Evolutionary conservation across 2,113 vertebrate species (phyloP).

Genomic region (Peromyscus maniculatus): DNA sequence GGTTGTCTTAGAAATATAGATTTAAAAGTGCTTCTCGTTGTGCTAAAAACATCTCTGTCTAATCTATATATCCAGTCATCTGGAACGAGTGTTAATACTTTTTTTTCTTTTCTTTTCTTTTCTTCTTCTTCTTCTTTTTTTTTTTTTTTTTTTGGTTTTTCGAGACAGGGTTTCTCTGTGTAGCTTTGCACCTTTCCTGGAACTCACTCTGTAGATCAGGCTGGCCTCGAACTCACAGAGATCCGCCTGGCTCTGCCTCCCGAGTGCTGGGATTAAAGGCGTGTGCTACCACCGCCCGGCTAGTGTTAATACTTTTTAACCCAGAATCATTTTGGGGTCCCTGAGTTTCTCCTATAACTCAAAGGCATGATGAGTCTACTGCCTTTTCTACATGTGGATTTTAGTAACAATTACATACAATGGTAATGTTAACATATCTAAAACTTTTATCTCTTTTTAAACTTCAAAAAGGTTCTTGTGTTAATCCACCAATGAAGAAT

Average conservation of each 20-base stretch:
- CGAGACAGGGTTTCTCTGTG: too few relatives aligned
- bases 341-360: neutral
- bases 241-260: too few relatives aligned
- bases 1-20: neutral
- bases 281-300: too few relatives aligned
- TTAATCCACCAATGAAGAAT: too few relatives aligned
- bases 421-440: neutral
- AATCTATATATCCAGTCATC: neutral
- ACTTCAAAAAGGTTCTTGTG: too few relatives aligned
- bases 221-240: too few relatives aligned
- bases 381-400: neutral
- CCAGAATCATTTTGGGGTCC: neutral
- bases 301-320: neutral
- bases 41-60: neutral
- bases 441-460: neutral
- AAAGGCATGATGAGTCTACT: neutral
- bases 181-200: too few relatives aligned
- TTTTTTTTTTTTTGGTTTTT: too few relatives aligned
- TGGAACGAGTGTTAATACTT: neutral
- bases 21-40: neutral
- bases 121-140: too few relatives aligned
- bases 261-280: too few relatives aligned
- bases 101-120: too few relatives aligned
- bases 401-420: neutral
- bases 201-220: too few relatives aligned